A percentile compares a stretch with the other conserved stretches of the same genome.
phyloP scores from a whole-genome alignment of 2,113 vertebrate genomes.

The Mobula hypostoma region DNA sequence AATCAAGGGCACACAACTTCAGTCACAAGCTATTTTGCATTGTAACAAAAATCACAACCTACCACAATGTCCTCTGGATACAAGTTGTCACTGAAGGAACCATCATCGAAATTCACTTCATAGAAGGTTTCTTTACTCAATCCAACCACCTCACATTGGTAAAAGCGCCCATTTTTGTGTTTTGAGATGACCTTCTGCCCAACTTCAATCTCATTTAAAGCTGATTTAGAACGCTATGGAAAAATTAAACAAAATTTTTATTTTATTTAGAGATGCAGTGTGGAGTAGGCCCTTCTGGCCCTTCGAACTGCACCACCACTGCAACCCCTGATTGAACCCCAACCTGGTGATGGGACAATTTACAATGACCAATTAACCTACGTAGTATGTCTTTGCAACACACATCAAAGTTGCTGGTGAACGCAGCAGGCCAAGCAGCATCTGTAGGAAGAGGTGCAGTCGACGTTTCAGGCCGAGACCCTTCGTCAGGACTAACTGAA shows the following conservation, averaged over 20 bases:
- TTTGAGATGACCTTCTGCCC: slow-evolving; percentile 94
- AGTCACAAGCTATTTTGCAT: neutral
- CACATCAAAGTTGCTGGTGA: too few relatives aligned
- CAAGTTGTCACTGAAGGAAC: slow-evolving; percentile 93
- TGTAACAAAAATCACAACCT: slow-evolving; percentile 24
- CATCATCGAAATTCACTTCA: slow-evolving; percentile 95
- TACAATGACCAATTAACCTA: too few relatives aligned
- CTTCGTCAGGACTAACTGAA: too few relatives aligned
- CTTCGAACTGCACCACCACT: too few relatives aligned
- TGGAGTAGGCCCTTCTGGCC: too few relatives aligned
- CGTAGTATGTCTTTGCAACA: too few relatives aligned
- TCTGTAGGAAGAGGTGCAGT: too few relatives aligned
- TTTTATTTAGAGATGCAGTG: too few relatives aligned
- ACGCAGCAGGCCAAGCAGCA: too few relatives aligned
- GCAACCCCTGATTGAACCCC: too few relatives aligned
- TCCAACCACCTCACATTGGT: slow-evolving; percentile 89
- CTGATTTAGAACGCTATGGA: slow-evolving; percentile 75
- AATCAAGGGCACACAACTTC: neutral
- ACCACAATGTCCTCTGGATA: slow-evolving; percentile 98
- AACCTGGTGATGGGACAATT: too few relatives aligned
- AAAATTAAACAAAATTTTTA: slow-evolving; percentile 14
- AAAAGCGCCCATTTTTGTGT: slow-evolving; percentile 95
- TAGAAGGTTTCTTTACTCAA: slow-evolving; percentile 93
- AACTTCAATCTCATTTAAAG: slow-evolving; percentile 78
- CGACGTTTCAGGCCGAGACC: too few relatives aligned